These are phyloP conservation scores for Dolichallabes microphthalmus DNA, from an alignment of 2,113 vertebrate species.

Conservation along the genomic window DNA sequence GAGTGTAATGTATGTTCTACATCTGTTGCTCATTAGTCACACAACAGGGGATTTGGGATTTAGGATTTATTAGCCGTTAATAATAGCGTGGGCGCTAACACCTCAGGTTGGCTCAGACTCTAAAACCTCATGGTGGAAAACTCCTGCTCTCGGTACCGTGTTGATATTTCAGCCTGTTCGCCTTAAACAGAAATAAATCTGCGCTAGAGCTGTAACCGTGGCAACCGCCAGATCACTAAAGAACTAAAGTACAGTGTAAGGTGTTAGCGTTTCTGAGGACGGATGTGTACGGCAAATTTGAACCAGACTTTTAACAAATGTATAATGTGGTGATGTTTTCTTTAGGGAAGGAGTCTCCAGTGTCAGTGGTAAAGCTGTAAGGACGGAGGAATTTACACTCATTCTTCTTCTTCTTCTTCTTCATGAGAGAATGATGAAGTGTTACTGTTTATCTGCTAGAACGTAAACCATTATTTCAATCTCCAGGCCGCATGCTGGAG, in stretches of 20 bases:
- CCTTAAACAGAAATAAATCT: background rate
- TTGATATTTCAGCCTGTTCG: background rate
- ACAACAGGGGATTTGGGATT: constrained; percentile 19
- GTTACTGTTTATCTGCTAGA: background rate
- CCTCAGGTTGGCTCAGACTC: constrained; percentile 1
- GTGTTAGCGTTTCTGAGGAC: background rate
- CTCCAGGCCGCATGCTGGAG: background rate
- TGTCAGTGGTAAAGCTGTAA: background rate
- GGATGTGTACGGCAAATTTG: background rate
- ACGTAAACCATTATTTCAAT: background rate
- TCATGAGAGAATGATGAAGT: background rate
- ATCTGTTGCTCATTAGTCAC: constrained; percentile 32
- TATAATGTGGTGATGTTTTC: background rate
- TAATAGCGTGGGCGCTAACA: constrained; percentile 25
- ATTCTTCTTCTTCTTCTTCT: too few relatives aligned
- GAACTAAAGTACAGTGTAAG: background rate
- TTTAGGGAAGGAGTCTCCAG: background rate
- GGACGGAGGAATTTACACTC: background rate
- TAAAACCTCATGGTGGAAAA: background rate
- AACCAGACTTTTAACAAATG: too few relatives aligned
- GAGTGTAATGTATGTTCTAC: constrained; percentile 14
- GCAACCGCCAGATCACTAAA: background rate
- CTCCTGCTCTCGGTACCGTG: background rate
- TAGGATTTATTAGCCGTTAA: constrained; percentile 31
- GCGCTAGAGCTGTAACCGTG: background rate